Evolutionary conservation across 2,888 invertebrate genomes (phyloP).

Genomic region (Atherix ibis): DNA sequence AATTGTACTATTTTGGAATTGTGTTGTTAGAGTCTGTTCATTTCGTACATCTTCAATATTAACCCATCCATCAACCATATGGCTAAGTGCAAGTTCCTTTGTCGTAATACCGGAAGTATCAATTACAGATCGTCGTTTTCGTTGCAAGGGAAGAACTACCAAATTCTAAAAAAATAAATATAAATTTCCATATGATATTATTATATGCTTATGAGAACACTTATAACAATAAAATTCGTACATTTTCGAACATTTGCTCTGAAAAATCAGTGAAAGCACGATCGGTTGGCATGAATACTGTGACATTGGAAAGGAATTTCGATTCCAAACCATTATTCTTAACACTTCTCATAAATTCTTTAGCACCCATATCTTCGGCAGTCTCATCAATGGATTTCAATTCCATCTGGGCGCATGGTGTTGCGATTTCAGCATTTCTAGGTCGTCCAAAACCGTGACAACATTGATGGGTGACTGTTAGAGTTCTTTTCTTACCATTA

Average conservation of each 20-base stretch:
- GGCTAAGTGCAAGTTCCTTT: constrained; percentile 38
- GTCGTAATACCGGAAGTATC: constrained; percentile 26
- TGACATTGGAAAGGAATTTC: constrained; percentile 38
- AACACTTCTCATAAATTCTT: constrained; percentile 40
- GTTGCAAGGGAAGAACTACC: constrained; percentile 22
- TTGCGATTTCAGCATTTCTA: constrained; percentile 26
- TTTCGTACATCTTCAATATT: constrained; percentile 41
- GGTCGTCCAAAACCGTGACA: constrained; percentile 46
- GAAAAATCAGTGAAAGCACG: constrained; percentile 41
- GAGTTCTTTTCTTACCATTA: constrained; percentile 42
- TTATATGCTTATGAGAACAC: not conserved
- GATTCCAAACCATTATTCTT: constrained; percentile 36
- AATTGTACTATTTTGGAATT: constrained; percentile 25
- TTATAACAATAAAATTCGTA: constrained; percentile 25
- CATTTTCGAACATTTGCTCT: constrained; percentile 37
- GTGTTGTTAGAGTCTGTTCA: constrained; percentile 34
- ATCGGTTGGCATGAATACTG: constrained; percentile 47
- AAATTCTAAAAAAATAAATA: constrained; percentile 31
- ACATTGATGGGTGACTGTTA: constrained; percentile 47
- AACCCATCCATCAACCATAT: constrained; percentile 40
- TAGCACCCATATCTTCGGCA: constrained; percentile 39
- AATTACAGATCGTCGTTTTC: constrained; percentile 13
- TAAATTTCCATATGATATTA: not conserved
- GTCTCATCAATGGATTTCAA: constrained; percentile 40
- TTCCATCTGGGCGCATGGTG: constrained; percentile 38